These are phyloP conservation scores for Apaloderma vittatum DNA, from an alignment of 2,113 vertebrate species.

Conservation along the genomic window DNA sequence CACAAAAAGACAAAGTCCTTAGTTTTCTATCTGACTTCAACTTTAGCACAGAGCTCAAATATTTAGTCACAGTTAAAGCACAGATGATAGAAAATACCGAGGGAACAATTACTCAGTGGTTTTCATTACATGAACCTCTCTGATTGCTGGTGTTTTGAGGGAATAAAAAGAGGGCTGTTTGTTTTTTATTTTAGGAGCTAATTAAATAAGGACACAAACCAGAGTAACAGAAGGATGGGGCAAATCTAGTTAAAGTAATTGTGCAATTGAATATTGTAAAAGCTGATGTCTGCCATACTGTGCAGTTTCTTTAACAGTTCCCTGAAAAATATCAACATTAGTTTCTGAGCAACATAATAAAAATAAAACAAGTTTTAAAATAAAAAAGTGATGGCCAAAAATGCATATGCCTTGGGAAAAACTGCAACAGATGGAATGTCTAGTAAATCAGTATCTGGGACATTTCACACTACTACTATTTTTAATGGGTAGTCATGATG, in stretches of 20 bases:
- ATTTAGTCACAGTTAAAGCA: not conserved
- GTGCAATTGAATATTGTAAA: not conserved
- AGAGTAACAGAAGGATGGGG: not conserved
- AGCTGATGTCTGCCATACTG: not conserved
- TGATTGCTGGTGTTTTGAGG: not conserved
- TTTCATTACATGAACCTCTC: not conserved
- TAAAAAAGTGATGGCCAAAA: not conserved
- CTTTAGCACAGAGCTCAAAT: not conserved
- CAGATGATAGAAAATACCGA: not conserved
- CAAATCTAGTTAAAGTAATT: not conserved
- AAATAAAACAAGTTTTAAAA: not conserved
- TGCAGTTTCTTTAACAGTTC: not conserved
- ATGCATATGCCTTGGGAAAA: not conserved
- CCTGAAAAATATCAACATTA: not conserved
- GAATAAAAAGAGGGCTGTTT: not conserved
- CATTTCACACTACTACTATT: not conserved
- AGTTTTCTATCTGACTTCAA: not conserved
- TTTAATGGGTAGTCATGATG: not conserved
- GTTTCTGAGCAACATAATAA: not conserved
- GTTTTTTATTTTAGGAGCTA: not conserved
- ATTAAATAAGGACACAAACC: not conserved
- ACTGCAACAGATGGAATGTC: not conserved
- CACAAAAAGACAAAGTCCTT: not conserved
- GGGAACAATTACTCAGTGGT: not conserved
- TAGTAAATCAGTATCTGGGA: not conserved